Base-by-base conservation (phyloP, 2,888 invertebrate genomes). In the Chouioia cunea region DNA sequence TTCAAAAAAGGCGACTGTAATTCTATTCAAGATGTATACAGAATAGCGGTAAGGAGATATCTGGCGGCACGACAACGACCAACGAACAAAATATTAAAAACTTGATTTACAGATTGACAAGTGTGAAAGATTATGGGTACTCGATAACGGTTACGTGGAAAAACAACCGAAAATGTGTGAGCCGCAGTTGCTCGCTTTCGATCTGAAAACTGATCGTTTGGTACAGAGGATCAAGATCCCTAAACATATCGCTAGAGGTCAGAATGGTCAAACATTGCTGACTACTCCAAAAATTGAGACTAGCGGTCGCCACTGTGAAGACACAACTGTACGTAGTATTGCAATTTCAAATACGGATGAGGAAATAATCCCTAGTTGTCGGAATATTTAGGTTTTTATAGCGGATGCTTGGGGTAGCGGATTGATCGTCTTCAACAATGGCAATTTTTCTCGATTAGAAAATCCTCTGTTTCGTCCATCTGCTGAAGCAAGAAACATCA, bases 171-270 rank as follows among this genome's bases (percentile, higher is more conserved):
- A 87, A 8, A 18, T n/a, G 1, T 95, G 94, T 77, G 88, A 89
- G 0, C 91, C 94, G 0, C 92, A 94, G 81, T 82, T 95, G 10
- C 83, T 94, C 0, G 90, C 91, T 0, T 93, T 93, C 78, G 90
- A 94, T 83, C 83, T 94, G 58, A 78, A 78, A 44, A 91, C 88
- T 0, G 82, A 86, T 69, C 65, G 67, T 46, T 73, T 86, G 52
- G 66, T 86, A 22, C 77, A 77, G 10, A 71, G 71, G 23, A 22
- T 79, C 2, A 64, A 15, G 12, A 79, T 83, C 59, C 78, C 80
- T 0, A 8, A 63, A 0, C 10, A 76, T 0, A 6, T 78, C 0
- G 71, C 81, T 4, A 23, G 22, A 10, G 78, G 77, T 63, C 20
- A 44, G 12, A 16, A 74, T 12, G 75, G 65, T 0, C 65, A 65